These are phyloP conservation scores for Halesus radiatus DNA, from an alignment of 1,140 invertebrate species.

Conservation along the genomic window DNA sequence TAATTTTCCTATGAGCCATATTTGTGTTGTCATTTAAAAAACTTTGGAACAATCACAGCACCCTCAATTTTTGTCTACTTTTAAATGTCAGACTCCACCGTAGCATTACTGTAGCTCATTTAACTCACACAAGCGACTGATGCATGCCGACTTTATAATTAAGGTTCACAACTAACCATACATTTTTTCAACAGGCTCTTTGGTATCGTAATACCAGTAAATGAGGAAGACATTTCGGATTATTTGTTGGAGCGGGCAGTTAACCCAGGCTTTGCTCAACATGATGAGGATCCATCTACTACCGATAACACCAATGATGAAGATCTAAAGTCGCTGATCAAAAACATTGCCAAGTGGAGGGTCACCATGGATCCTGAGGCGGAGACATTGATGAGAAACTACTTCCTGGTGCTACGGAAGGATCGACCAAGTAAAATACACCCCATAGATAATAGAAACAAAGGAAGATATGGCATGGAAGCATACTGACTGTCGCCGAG, in stretches of 20 bases:
- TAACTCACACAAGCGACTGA: too few relatives aligned
- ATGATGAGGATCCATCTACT: background rate
- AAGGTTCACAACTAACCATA: background rate
- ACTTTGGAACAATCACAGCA: too few relatives aligned
- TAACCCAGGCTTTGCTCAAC: background rate
- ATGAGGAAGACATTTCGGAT: slow-evolving; percentile 6
- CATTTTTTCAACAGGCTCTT: slow-evolving; percentile 32
- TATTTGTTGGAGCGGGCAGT: slow-evolving; percentile 29
- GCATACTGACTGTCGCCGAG: too few relatives aligned
- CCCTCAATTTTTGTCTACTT: too few relatives aligned
- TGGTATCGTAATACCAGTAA: slow-evolving; percentile 29
- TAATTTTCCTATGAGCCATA: too few relatives aligned
- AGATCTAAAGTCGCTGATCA: background rate
- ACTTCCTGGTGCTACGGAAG: slow-evolving; percentile 41
- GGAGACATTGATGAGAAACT: slow-evolving; percentile 36
- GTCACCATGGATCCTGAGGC: slow-evolving; percentile 20
- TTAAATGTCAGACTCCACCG: too few relatives aligned
- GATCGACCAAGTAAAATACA: slow-evolving; percentile 41
- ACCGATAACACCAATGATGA: too few relatives aligned
- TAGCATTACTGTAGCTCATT: too few relatives aligned
- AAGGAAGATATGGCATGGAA: too few relatives aligned
- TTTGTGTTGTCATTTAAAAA: too few relatives aligned
- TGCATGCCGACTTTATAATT: too few relatives aligned
- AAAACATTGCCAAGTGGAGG: slow-evolving; percentile 28
- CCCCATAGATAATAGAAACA: too few relatives aligned